Percentiles rank a stretch among this genome's conserved stretches.
These are phyloP conservation scores for Dipodomys spectabilis DNA, from an alignment of 2,113 vertebrate species.

Conservation along the genomic window DNA sequence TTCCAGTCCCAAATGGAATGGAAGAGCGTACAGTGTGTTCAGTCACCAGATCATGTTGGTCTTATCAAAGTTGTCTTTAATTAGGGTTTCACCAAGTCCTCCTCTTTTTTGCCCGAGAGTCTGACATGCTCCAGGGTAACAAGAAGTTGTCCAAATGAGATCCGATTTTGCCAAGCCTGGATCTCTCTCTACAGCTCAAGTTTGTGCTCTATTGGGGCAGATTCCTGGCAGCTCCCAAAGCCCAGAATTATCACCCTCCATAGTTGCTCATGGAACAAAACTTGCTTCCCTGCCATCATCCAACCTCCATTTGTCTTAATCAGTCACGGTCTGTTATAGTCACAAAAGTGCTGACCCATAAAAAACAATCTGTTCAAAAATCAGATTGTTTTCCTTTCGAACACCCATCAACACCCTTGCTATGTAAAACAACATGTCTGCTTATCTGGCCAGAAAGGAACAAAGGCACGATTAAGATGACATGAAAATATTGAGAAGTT, in stretches of 20 bases:
- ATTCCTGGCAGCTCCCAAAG: conserved; percentile 34
- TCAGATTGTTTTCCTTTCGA: conserved; percentile 67
- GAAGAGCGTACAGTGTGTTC: not conserved
- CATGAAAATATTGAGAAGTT: conserved; percentile 55
- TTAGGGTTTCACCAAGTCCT: conserved; percentile 27
- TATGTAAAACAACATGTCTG: conserved; percentile 44
- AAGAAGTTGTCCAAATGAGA: conserved; percentile 41
- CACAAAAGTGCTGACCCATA: conserved; percentile 71
- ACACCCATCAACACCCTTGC: conserved; percentile 41
- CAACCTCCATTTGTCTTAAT: conserved; percentile 64
- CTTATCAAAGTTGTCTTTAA: conserved; percentile 38
- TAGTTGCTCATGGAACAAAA: conserved; percentile 45
- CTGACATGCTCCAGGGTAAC: not conserved
- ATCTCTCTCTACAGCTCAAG: not conserved
- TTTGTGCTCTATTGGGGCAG: not conserved
- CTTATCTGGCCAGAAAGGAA: conserved; percentile 38
- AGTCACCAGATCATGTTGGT: not conserved
- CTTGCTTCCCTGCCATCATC: conserved; percentile 58
- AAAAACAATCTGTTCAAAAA: conserved; percentile 74
- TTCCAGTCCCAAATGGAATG: conserved; percentile 12
- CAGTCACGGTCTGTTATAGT: conserved; percentile 65
- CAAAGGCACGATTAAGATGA: conserved; percentile 36
- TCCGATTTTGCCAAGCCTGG: not conserved
- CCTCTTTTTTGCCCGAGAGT: conserved; percentile 9
- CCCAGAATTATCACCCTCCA: not conserved